phyloP scores from a whole-genome alignment of 2,888 invertebrate species.

The Phengaris arion region DNA sequence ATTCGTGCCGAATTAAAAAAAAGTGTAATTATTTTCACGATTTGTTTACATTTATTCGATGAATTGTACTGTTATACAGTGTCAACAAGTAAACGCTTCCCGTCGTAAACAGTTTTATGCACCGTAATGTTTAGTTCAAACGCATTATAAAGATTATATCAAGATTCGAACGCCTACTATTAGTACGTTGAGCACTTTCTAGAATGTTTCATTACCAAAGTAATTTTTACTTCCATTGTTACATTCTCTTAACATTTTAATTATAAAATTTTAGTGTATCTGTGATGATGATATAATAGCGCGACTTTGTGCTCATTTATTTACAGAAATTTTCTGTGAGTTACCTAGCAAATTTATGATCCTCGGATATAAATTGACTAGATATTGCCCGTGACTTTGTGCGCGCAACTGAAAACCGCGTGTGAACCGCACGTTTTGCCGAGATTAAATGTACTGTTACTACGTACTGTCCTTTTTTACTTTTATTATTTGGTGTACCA shows the following conservation, averaged over 20 bases:
- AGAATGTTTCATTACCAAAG: not conserved
- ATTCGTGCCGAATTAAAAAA: no score
- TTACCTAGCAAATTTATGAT: no score
- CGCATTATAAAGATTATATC: not conserved
- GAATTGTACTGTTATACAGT: not conserved
- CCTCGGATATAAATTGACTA: no score
- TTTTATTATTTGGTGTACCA: no score
- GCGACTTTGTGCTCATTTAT: not conserved
- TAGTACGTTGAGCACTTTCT: not conserved
- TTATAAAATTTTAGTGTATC: not conserved
- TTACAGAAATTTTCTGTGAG: not conserved
- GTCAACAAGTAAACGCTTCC: not conserved
- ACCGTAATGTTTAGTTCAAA: not conserved
- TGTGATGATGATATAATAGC: not conserved
- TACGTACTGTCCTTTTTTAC: no score
- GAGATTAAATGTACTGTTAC: no score
- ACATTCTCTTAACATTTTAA: not conserved
- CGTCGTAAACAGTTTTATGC: not conserved
- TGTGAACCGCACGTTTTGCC: no score
- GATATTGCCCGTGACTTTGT: no score
- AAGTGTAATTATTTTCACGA: no score
- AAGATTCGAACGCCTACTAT: not conserved
- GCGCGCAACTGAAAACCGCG: no score
- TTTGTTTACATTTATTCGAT: no score
- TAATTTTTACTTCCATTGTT: slow-evolving; percentile 4